A percentile compares a stretch with the other conserved stretches of the same genome.
Conservation (phyloP, 2,888 invertebrate species). For the Pelosia muscerda region DNA sequence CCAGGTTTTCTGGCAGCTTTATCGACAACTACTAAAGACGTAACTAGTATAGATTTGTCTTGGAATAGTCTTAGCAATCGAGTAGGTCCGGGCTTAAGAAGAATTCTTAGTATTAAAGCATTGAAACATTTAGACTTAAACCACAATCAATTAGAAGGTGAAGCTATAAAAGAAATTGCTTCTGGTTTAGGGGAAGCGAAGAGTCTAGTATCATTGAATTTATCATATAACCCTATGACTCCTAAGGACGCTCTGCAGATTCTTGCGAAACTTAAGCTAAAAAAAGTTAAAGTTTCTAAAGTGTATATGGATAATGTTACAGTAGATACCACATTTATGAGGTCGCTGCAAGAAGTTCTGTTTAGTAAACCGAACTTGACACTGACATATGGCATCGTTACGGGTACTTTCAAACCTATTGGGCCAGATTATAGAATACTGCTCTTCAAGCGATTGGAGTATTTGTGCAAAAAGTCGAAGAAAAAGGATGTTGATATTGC, state of each 20-base stretch:
- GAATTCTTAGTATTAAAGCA: slow-evolving; percentile 54
- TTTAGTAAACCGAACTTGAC: slow-evolving; percentile 51
- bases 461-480: slow-evolving; percentile 58
- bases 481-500: slow-evolving; percentile 63
- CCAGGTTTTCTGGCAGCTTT: slow-evolving; percentile 57
- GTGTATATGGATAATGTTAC: slow-evolving; percentile 66
- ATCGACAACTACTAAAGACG: slow-evolving; percentile 54
- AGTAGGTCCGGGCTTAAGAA: slow-evolving; percentile 50
- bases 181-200: slow-evolving; percentile 54
- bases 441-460: slow-evolving; percentile 66
- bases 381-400: slow-evolving; percentile 63
- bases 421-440: slow-evolving; percentile 65
- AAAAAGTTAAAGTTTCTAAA: slow-evolving; percentile 55
- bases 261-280: slow-evolving; percentile 56
- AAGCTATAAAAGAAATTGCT: slow-evolving; percentile 53
- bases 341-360: slow-evolving; percentile 49
- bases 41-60: slow-evolving; percentile 64
- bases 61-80: slow-evolving; percentile 63
- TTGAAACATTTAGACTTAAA: slow-evolving; percentile 62
- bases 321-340: slow-evolving; percentile 59
- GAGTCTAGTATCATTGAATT: slow-evolving; percentile 62
- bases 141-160: slow-evolving; percentile 65
- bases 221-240: slow-evolving; percentile 70
- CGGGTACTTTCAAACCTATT: slow-evolving; percentile 34
- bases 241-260: slow-evolving; percentile 60